Evolutionary conservation across 2,113 vertebrate genomes (phyloP).

Genomic region (Bucco capensis): DNA sequence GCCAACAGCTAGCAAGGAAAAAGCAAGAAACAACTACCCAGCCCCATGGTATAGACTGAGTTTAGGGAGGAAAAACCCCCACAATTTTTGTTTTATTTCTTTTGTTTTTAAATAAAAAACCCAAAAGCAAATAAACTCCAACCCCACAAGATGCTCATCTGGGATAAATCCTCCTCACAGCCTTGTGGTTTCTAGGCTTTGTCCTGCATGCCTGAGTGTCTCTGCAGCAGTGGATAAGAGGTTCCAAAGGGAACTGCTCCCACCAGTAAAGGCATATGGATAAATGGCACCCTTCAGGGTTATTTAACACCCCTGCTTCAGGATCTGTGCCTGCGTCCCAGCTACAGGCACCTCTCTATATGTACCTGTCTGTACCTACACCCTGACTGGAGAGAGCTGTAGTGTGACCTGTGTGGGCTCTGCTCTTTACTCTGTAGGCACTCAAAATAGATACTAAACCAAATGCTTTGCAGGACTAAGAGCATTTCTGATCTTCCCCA

Average conservation of each 20-base stretch:
- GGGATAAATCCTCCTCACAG: not conserved
- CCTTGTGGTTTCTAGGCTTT: not conserved
- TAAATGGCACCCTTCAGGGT: not conserved
- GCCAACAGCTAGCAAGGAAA: not conserved
- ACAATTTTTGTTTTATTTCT: not conserved
- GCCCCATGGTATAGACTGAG: not conserved
- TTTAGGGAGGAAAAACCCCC: not conserved
- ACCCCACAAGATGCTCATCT: not conserved
- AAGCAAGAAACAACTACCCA: not conserved
- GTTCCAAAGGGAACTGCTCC: not conserved
- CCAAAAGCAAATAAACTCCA: not conserved
- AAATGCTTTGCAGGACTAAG: not conserved
- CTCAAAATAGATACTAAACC: not conserved
- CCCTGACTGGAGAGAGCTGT: not conserved
- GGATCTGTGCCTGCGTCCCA: not conserved
- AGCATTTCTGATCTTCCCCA: not conserved
- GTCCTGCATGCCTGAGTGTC: not conserved
- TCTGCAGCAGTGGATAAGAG: not conserved
- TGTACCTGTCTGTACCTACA: not conserved
- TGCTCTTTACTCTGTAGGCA: not conserved
- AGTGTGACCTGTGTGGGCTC: not conserved
- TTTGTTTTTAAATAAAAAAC: not conserved
- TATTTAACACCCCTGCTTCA: not conserved
- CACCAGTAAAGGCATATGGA: rapidly evolving
- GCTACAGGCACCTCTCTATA: not conserved